Conservation (phyloP, 2,888 invertebrate genomes). For the Epicampocera succincta region DNA sequence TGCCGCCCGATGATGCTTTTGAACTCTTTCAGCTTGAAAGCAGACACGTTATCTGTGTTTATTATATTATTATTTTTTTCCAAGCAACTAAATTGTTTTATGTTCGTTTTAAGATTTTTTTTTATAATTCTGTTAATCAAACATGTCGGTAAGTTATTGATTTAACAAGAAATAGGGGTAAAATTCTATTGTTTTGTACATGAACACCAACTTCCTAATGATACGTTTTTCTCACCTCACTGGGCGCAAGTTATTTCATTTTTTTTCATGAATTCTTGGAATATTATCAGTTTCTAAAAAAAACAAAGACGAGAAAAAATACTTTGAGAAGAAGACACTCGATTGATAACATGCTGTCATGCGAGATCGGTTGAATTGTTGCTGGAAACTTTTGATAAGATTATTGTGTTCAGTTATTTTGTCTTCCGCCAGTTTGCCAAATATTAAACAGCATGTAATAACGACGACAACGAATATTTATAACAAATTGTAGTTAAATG, state of each 20-base stretch:
- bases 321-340: not conserved
- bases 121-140: constrained; percentile 8
- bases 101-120: not conserved
- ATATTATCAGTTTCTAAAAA: constrained; percentile 13
- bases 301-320: too few relatives aligned
- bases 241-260: constrained; percentile 30
- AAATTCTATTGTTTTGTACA: not conserved
- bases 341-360: not conserved
- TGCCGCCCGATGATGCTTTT: too few relatives aligned
- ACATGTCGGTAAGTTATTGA: constrained; percentile 3
- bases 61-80: too few relatives aligned
- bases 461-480: too few relatives aligned
- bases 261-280: constrained; percentile 6
- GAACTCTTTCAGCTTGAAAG: too few relatives aligned
- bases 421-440: not conserved
- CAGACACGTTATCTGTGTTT: too few relatives aligned
- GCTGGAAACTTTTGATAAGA: constrained; percentile 30
- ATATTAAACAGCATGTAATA: not conserved
- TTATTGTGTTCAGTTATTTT: constrained; percentile 9
- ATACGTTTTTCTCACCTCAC: constrained; percentile 25
- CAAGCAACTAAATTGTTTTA: constrained; percentile 18
- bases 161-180: constrained; percentile 10
- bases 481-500: not conserved
- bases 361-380: not conserved
- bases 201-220: constrained; percentile 7